Evolutionary conservation across 2,888 invertebrate species (phyloP), one percentile per base, ranked within the genome.

Genomic region (Drosophila antonietae): DNA sequence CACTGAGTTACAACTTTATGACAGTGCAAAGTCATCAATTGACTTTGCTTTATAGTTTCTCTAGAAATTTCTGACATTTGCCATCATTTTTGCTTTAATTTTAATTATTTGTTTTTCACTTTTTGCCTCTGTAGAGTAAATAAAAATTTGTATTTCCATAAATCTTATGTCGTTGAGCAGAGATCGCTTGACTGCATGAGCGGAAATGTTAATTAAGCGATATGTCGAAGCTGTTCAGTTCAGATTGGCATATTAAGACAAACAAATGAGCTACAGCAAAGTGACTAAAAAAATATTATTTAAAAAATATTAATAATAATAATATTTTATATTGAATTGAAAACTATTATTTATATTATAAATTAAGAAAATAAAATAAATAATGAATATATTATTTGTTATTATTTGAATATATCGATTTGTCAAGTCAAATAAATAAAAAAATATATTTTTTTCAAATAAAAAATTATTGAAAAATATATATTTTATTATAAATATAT

Each of bases 181-280:
- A 51, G 23, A 57, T 37, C 51, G 56, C 35, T 67, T 72, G 58
- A 75, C 41, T 71, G 75, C 72, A 59, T 63, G 66, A 87, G 51
- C 84, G 84, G 84, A 84, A 84, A 84, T 64, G 57, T 63, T 80
- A 87, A 84, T 84, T 84, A 39, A 87, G 75, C 73, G 39, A 69
- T 68, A 52, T 65, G 58, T 67, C 62, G 58, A 68, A 64, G 69
- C 41, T 43, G 20, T 62, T 47, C 35, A 56, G 33, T 15, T 46
- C 14, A 51, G 63, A 58, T 68, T 47, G 65, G 58, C 33, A 53
- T 55, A n/a, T 28, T 9, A 41, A 37, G 58, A 33, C 12, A 15
- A 5, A 2, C 8, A 23, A 51, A 44, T 76, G 64, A 68, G 57
- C 73, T 79, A 63, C 44, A 60, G 10, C 6, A 10, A 6, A n/a